These are phyloP conservation scores for Nyctibius grandis DNA, from an alignment of 2,797 vertebrate genomes.

Conservation along the genomic window DNA sequence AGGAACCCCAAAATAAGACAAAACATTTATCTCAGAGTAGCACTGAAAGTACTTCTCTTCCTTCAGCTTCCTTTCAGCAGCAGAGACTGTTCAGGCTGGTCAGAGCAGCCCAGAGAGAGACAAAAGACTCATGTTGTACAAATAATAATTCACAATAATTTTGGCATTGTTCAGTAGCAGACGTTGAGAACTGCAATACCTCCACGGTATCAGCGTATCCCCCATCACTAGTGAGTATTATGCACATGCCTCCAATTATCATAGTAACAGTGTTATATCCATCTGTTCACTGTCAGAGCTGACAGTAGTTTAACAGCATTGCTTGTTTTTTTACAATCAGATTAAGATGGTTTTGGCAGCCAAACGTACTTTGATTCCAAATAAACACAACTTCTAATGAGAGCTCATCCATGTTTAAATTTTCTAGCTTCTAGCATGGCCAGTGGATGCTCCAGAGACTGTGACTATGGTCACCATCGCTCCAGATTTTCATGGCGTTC, in stretches of 20 bases:
- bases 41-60: neutral
- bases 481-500: slow-evolving; percentile 90
- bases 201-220: neutral
- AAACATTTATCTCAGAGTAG: neutral
- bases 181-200: neutral
- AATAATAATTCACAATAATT: neutral
- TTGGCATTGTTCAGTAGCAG: neutral
- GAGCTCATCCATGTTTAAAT: neutral
- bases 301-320: neutral
- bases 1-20: neutral
- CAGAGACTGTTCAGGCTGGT: neutral
- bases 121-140: neutral
- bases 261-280: neutral
- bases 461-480: slow-evolving; percentile 84
- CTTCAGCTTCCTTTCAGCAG: neutral
- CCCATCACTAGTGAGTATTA: neutral
- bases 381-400: neutral
- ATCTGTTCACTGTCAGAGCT: slow-evolving; percentile 9
- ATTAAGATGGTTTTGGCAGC: slow-evolving; percentile 30
- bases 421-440: slow-evolving; percentile 87
- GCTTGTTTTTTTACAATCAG: slow-evolving; percentile 13
- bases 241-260: neutral
- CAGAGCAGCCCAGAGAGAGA: neutral
- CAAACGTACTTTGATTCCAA: neutral
- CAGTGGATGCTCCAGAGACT: slow-evolving; percentile 76